Conservation (phyloP, 2,888 invertebrate genomes). For the Osmoderma eremita region DNA sequence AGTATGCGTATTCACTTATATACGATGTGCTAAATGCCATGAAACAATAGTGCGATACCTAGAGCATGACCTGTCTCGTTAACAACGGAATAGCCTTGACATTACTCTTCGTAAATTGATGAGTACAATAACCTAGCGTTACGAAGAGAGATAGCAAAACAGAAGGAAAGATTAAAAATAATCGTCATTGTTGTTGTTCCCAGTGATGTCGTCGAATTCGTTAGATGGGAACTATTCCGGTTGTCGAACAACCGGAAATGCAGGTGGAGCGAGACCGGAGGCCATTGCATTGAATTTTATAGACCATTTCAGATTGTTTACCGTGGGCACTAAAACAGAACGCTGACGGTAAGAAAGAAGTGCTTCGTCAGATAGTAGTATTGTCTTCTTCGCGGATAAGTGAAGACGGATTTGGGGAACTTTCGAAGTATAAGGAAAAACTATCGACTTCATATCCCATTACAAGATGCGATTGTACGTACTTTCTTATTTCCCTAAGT, state of each 20-base stretch:
- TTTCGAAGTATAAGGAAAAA: no score
- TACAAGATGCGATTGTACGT: no score
- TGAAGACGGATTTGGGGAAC: conserved; percentile 15
- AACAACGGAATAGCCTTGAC: conserved; percentile 40
- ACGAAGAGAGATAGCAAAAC: conserved; percentile 28
- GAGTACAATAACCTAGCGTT: conserved; percentile 39
- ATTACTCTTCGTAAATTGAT: conserved; percentile 30
- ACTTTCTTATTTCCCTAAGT: no score
- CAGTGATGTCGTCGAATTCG: conserved; percentile 8
- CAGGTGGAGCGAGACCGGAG: conserved; percentile 52
- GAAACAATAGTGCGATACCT: conserved; percentile 27
- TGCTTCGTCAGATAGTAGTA: conserved; percentile 11
- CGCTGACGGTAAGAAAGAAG: conserved; percentile 3
- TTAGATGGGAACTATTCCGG: conserved; percentile 36
- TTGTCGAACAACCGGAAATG: conserved; percentile 49
- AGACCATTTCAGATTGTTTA: conserved; percentile 31
- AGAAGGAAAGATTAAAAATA: conserved; percentile 24
- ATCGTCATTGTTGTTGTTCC: conserved; percentile 25
- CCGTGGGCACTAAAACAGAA: conserved; percentile 28
- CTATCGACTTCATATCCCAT: no score
- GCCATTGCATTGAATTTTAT: conserved; percentile 30
- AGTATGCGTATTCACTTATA: conserved; percentile 17
- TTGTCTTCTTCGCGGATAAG: conserved; percentile 21
- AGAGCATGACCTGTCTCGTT: conserved; percentile 32
- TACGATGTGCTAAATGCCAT: conserved; percentile 23